Conservation (phyloP, 2,113 vertebrate species). For the Narcine bancroftii region DNA sequence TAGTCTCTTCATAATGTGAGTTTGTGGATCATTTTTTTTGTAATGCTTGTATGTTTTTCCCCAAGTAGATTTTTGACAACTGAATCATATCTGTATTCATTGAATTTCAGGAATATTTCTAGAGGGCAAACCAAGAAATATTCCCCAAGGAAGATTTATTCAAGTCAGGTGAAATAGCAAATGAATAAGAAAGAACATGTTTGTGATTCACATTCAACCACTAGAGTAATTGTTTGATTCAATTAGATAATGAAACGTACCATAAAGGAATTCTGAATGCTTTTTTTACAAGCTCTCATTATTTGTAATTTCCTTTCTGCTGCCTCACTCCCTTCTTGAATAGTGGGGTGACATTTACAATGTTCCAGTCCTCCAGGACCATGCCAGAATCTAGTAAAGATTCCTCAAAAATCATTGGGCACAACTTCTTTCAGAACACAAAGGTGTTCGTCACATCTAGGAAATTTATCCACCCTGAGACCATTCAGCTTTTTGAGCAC, state of each 20-base stretch:
- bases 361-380: too few relatives aligned
- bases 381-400: too few relatives aligned
- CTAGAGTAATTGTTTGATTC: background rate
- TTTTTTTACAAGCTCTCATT: too few relatives aligned
- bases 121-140: background rate
- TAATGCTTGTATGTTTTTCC: background rate
- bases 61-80: background rate
- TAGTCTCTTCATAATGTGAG: background rate
- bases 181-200: background rate
- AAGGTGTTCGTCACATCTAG: too few relatives aligned
- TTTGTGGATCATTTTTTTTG: background rate
- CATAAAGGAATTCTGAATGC: background rate
- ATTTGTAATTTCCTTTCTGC: too few relatives aligned
- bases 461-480: too few relatives aligned
- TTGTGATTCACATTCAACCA: background rate
- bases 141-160: background rate
- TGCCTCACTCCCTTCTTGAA: too few relatives aligned
- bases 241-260: background rate
- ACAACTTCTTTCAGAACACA: too few relatives aligned
- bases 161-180: background rate
- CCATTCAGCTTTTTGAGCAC: too few relatives aligned
- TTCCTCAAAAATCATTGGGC: too few relatives aligned
- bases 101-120: background rate
- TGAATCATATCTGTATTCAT: background rate
- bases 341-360: too few relatives aligned